Base-by-base conservation (phyloP, 2,888 invertebrate species). In the Oscheius myriophilus region DNA sequence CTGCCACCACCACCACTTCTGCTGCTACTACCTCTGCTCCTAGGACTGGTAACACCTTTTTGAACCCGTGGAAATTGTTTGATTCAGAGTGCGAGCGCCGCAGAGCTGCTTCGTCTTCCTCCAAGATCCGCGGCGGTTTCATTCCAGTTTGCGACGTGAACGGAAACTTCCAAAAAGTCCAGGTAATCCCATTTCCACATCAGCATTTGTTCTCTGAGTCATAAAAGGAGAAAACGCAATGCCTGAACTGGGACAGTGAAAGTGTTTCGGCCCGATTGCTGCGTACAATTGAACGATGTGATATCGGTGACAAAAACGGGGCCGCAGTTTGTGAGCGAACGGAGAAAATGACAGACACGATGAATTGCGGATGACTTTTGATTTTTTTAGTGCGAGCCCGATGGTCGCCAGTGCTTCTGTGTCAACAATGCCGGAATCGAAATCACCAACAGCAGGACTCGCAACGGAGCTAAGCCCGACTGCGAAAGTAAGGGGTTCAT, bases 321-420 rank as follows among this genome's bases (percentile, higher is more conserved):
- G 61, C 16, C 61, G 39, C 33, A 33, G 39, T 49, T 54, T 33
- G 18, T 18, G 39, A n/a, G 26, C 49, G 39, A 33, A 33, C 33
- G 33, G 33, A 58, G 45, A 21, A 45, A 16, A 23, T 58, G 21
- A 58, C 18, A 33, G 21, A 16, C 7, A 41, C 25, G 14, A 43
- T 21, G n/a, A 26, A 42, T n/a, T 46, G 33, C 21, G 49, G 52
- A 54, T 21, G 53, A 25, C 26, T 52, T 18, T 33, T 52, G n/a
- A n/a, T 52, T 4, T 65, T 52, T 70, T 67, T 87, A 88, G 78
- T 89, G 89, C 74, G 88, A 89, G 80, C 84, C 85, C 18, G 81
- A 87, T 49, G 87, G 87, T 6, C 82, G 85, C 33, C 87, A 87
- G 76, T 89, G 89, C 78, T 89, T 89, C 88, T 89, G 89, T 75